Evolutionary conservation across 2,797 vertebrate genomes (phyloP).

Genomic region (Natrix natrix): DNA sequence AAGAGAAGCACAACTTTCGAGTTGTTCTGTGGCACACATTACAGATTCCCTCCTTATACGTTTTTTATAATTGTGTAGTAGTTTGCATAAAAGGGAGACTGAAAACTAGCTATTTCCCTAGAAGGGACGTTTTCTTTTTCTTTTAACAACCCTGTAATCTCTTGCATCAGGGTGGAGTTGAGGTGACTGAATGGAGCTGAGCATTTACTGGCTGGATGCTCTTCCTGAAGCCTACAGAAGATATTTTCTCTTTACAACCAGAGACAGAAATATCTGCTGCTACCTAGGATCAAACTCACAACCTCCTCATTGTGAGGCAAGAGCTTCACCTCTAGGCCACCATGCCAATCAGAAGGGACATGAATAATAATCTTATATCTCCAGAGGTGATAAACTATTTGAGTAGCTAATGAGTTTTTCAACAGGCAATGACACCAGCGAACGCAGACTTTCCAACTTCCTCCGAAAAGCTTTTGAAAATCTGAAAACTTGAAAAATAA

Average conservation of each 20-base stretch:
- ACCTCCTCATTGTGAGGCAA: not conserved
- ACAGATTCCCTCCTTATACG: not conserved
- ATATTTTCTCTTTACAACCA: not conserved
- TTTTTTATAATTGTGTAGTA: not conserved
- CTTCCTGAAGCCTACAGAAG: not conserved
- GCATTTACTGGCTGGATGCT: not conserved
- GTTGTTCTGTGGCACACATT: not conserved
- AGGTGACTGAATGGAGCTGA: not conserved
- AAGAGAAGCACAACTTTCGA: not conserved
- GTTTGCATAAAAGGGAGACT: not conserved
- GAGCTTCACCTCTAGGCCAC: not conserved
- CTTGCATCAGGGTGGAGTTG: not conserved
- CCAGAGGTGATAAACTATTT: not conserved
- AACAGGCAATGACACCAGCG: not conserved
- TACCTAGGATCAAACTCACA: not conserved
- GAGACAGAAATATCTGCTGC: not conserved
- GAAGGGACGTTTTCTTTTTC: not conserved
- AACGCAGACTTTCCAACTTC: not conserved
- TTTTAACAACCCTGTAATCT: not conserved
- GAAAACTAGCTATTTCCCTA: not conserved
- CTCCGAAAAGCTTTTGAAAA: not conserved
- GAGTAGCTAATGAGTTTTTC: not conserved
- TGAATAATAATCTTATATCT: not conserved
- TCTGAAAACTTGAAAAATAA: not conserved
- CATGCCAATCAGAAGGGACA: not conserved